Conservation (phyloP, 2,797 vertebrate species). For the Phataginus tricuspis region DNA sequence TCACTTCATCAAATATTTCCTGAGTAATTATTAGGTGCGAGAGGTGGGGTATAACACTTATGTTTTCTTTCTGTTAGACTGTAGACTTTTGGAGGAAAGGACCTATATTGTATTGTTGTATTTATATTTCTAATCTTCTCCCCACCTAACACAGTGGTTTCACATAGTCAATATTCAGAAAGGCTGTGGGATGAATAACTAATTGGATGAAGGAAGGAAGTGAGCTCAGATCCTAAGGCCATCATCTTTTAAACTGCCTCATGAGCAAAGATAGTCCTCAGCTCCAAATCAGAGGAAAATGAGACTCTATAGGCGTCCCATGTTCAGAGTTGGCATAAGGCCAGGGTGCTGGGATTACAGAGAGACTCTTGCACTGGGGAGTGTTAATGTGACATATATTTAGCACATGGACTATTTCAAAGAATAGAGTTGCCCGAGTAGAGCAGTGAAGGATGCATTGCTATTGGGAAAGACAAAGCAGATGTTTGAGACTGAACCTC, state of each 20-base stretch:
- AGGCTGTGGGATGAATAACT: neutral
- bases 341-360: slow-evolving; percentile 14
- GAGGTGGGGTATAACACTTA: neutral
- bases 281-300: slow-evolving; percentile 13
- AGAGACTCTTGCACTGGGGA: slow-evolving; percentile 36
- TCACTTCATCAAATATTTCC: slow-evolving; percentile 7
- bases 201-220: neutral
- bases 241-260: neutral
- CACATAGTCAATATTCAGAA: neutral
- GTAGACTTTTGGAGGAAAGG: slow-evolving; percentile 34
- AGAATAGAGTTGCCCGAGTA: slow-evolving; percentile 31
- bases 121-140: neutral
- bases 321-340: slow-evolving; percentile 43
- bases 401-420: slow-evolving; percentile 60
- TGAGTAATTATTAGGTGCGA: neutral
- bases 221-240: neutral
- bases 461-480: slow-evolving; percentile 5
- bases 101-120: neutral
- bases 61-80: neutral
- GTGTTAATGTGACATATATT: slow-evolving; percentile 71
- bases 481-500: slow-evolving; percentile 7
- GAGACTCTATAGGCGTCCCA: slow-evolving; percentile 30
- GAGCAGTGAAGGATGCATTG: neutral
- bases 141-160: neutral
- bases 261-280: neutral